phyloP scores from a whole-genome alignment of 2,888 invertebrate genomes.

The Brachypalpus laphriformis region DNA sequence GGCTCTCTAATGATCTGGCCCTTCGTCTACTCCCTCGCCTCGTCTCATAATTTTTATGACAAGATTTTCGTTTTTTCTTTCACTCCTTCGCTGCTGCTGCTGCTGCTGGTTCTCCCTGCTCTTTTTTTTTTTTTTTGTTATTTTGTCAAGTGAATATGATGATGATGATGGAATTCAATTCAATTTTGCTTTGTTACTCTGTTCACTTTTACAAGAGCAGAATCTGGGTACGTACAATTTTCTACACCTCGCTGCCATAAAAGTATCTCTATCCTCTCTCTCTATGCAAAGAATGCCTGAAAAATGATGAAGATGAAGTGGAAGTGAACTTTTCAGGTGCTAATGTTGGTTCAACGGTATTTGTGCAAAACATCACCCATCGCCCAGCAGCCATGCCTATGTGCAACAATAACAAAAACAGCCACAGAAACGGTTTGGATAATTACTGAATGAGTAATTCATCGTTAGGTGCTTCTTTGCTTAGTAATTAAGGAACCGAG shows the following conservation, averaged over 20 bases:
- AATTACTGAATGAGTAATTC: conserved; percentile 66
- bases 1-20: conserved; percentile 55
- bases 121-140: neutral
- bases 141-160: conserved; percentile 39
- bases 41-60: neutral
- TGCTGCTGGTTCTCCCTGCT: neutral
- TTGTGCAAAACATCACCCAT: conserved; percentile 59
- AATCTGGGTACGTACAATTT: neutral
- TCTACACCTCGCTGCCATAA: neutral
- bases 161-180: conserved; percentile 51
- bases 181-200: conserved; percentile 50
- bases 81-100: neutral
- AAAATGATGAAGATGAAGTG: conserved; percentile 36
- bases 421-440: conserved; percentile 54
- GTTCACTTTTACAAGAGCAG: conserved; percentile 46
- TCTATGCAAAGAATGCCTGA: conserved; percentile 28
- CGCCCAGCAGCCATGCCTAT: conserved; percentile 9
- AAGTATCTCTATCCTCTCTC: neutral
- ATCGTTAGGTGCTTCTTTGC: conserved; percentile 61
- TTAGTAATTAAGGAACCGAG: conserved; percentile 64
- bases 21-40: neutral
- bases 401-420: conserved; percentile 26
- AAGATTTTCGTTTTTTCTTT: neutral
- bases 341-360: conserved; percentile 68
- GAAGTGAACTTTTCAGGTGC: conserved; percentile 54